These are phyloP conservation scores for Sialis fuliginosa DNA, from an alignment of 2,888 invertebrate species.

Conservation along the genomic window DNA sequence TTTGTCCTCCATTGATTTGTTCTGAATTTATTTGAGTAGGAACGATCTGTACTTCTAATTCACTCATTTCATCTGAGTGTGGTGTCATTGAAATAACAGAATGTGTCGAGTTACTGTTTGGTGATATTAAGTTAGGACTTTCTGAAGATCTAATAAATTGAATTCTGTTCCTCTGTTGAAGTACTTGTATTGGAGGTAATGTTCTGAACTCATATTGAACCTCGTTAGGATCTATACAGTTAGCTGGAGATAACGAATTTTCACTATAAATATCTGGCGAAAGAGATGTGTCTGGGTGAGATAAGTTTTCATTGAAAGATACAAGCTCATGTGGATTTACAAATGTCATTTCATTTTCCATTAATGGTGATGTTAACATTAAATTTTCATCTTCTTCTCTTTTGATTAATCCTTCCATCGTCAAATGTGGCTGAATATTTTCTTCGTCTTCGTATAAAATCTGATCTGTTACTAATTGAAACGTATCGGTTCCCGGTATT, in stretches of 20 bases:
- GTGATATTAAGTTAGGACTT: neutral
- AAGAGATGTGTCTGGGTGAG: conserved; percentile 19
- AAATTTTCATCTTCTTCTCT: conserved; percentile 25
- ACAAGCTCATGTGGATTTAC: conserved; percentile 24
- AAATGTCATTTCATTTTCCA: conserved; percentile 33
- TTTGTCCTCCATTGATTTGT: neutral
- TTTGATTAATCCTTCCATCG: conserved; percentile 14
- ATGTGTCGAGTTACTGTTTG: neutral
- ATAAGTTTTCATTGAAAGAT: conserved; percentile 6
- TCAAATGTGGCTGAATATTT: conserved; percentile 29
- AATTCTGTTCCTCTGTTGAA: neutral
- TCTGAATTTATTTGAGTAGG: neutral
- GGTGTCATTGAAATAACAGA: neutral
- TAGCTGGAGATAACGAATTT: conserved; percentile 22
- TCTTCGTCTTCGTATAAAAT: conserved; percentile 44
- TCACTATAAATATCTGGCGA: conserved; percentile 24
- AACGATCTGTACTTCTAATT: neutral
- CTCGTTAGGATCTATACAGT: neutral
- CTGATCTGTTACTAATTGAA: conserved; percentile 40
- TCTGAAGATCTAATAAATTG: neutral
- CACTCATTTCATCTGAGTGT: neutral
- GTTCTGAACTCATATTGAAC: neutral
- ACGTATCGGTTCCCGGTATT: conserved; percentile 39
- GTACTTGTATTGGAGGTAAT: conserved; percentile 3
- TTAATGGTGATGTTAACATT: conserved; percentile 25